Conservation (phyloP, 2,113 vertebrate genomes). For the Apteryx owenii region DNA sequence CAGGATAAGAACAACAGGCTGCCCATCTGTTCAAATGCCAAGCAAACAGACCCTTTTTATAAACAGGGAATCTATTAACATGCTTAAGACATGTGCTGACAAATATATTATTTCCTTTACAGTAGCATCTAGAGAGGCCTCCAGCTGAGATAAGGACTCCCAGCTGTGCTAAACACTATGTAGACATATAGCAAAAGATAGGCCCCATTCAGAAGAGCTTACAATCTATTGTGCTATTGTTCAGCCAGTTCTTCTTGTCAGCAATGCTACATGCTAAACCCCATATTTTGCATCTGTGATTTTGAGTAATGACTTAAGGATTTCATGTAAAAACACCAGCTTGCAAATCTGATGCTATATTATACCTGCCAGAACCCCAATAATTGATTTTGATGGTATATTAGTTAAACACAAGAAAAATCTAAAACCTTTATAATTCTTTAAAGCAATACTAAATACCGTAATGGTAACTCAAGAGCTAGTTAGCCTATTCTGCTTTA, state of each 20-base stretch:
- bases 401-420: not conserved
- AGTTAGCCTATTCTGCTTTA: constrained; percentile 16
- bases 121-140: constrained; percentile 2
- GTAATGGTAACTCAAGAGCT: not conserved
- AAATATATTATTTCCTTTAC: constrained; percentile 39
- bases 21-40: not conserved
- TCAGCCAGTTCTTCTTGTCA: not conserved
- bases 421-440: not conserved
- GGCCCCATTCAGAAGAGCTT: not conserved
- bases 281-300: not conserved
- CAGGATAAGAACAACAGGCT: not conserved
- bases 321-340: not conserved
- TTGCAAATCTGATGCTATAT: not conserved
- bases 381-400: not conserved
- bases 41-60: not conserved
- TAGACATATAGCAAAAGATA: constrained; percentile 5
- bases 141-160: constrained; percentile 36
- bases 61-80: constrained; percentile 27
- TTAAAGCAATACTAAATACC: not conserved
- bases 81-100: constrained; percentile 14
- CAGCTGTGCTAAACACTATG: constrained; percentile 48
- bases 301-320: not conserved
- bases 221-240: not conserved
- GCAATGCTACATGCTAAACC: not conserved
- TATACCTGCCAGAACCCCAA: not conserved